phyloP scores from a whole-genome alignment of 2,888 invertebrate genomes.

The Caenorhabditis wallacei region DNA sequence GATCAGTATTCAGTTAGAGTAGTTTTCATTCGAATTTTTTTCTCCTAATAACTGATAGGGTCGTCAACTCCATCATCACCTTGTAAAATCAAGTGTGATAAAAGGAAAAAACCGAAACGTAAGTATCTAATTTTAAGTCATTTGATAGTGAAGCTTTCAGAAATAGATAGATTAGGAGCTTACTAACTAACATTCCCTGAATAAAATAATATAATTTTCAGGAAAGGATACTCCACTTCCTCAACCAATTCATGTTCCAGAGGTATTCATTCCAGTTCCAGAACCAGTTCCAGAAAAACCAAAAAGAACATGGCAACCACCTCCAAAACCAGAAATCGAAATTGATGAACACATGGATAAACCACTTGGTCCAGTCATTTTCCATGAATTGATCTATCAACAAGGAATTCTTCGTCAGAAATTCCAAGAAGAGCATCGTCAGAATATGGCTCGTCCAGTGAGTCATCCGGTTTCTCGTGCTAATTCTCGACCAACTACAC shows the following conservation, averaged over 20 bases:
- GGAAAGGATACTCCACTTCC: slow-evolving; percentile 54
- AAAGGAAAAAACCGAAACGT: slow-evolving; percentile 47
- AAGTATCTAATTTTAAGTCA: neutral
- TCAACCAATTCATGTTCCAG: slow-evolving; percentile 44
- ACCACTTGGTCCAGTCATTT: slow-evolving; percentile 58
- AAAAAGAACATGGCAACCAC: slow-evolving; percentile 54
- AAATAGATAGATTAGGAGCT: neutral
- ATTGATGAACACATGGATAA: slow-evolving; percentile 46
- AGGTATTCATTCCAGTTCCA: slow-evolving; percentile 27
- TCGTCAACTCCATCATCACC: slow-evolving; percentile 39
- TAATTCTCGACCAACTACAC: slow-evolving; percentile 49
- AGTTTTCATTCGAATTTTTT: neutral
- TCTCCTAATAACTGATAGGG: neutral
- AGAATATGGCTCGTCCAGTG: slow-evolving; percentile 33
- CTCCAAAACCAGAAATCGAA: slow-evolving; percentile 45
- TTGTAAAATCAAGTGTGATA: slow-evolving; percentile 56
- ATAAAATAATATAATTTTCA: slow-evolving; percentile 14
- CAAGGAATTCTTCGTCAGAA: slow-evolving; percentile 48
- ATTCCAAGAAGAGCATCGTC: slow-evolving; percentile 46
- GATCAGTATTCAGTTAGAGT: neutral
- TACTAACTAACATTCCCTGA: neutral
- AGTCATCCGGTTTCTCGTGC: slow-evolving; percentile 57
- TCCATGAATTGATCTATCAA: slow-evolving; percentile 61
- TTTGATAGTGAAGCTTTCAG: neutral
- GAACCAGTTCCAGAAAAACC: slow-evolving; percentile 41